These are phyloP conservation scores for Apamea monoglypha DNA, from an alignment of 2,888 invertebrate species.

Conservation along the genomic window DNA sequence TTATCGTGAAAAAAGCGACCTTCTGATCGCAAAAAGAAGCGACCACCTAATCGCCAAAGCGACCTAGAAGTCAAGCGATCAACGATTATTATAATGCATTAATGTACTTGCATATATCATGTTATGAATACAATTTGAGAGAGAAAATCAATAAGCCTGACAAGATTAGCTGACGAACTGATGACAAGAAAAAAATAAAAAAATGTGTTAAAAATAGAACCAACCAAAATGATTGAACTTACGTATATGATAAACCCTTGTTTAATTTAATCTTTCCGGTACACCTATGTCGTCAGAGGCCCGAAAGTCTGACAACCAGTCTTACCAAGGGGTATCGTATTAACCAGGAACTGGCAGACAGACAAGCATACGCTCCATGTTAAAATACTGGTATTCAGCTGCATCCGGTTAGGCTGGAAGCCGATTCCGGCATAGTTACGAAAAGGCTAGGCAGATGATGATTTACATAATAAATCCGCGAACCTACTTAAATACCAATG, in stretches of 20 bases:
- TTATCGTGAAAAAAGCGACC: no score
- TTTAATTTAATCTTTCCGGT: neutral
- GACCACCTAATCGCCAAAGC: no score
- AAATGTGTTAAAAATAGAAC: neutral
- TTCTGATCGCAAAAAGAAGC: no score
- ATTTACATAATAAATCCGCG: neutral
- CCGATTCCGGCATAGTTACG: neutral
- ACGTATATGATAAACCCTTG: no score
- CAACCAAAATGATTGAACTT: no score
- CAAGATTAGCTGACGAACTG: neutral
- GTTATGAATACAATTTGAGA: no score
- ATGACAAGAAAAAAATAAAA: neutral
- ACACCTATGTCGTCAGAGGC: neutral
- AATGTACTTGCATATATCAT: no score
- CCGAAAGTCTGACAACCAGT: neutral
- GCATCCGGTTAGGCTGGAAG: neutral
- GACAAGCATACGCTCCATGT: no score
- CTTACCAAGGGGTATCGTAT: neutral
- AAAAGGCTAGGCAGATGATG: neutral
- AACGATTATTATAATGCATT: no score
- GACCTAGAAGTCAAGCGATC: no score
- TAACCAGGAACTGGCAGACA: no score
- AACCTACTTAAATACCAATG: constrained; percentile 20
- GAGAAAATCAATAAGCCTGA: neutral
- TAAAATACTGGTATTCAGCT: neutral